Evolutionary conservation across 2,888 invertebrate genomes (phyloP), one percentile per base, ranked within the genome.

Genomic region (Hirtodrosophila alboralis): DNA sequence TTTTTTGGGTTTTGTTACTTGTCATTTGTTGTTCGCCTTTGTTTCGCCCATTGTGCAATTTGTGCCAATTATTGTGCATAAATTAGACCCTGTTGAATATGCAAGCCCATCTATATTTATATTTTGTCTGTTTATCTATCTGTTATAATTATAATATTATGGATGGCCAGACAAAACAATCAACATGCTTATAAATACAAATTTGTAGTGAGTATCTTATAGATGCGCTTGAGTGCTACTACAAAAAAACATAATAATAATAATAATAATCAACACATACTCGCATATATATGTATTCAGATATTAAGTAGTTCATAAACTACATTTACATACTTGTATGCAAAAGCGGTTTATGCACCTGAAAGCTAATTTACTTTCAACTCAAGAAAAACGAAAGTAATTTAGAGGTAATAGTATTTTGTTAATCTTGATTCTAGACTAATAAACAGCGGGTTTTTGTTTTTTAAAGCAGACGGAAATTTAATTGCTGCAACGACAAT

Each of bases 61-160:
- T 65, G 76, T 69, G 79, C 79, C 79, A 83, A 78, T 80, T 84
- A 84, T 70, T 60, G 67, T 61, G 80, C 66, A 84, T 84, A 76
- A 84, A 75, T 79, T 72, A 84, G 57, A 63, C 48, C 44, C 63
- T 61, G 44, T 54, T 84, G 81, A 77, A 84, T 79, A 84, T 74
- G 64, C 78, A 84, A 60, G 18, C 5, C 10, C 40, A 40, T n/a
- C 36, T 9, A 28, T 31, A n/a, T n/a, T n/a, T n/a, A n/a, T 52
- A 40, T 66, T 72, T 51, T 9, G 34, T 38, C 27, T 40, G 13
- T 31, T 71, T 51, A 57, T 45, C 38, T 41, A n/a, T n/a, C n/a
- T n/a, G n/a, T n/a, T n/a, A n/a, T n/a, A n/a, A 64, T 65, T 48
- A 57, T 60, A 56, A 81, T 75, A n/a, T 78, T 60, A 47, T 58